Evolutionary conservation across 2,888 invertebrate species (phyloP).

Genomic region (Orthosia cruda): DNA sequence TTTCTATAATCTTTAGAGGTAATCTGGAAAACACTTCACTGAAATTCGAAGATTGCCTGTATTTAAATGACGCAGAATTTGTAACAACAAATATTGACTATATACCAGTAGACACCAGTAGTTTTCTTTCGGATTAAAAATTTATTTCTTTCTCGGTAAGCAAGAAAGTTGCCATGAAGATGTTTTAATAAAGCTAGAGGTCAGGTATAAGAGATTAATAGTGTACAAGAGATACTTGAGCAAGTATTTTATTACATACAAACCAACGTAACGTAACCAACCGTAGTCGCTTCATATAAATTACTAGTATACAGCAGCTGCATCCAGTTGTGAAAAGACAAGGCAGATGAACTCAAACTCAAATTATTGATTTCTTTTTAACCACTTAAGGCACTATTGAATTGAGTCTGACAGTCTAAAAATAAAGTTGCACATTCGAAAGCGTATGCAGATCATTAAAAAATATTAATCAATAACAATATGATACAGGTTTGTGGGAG

Average conservation of each 20-base stretch:
- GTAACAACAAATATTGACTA: neutral
- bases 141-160: neutral
- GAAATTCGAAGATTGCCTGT: neutral
- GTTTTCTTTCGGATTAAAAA: neutral
- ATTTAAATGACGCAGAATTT: no score
- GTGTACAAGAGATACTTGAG: conserved; percentile 24
- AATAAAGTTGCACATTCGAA: no score
- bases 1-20: neutral
- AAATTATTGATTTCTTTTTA: no score
- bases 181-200: conserved; percentile 28
- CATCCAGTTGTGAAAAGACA: no score
- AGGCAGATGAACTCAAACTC: no score
- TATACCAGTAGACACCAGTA: neutral
- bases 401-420: no score
- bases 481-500: no score
- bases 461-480: no score
- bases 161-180: conserved; percentile 7
- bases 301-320: no score
- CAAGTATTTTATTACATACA: conserved; percentile 25
- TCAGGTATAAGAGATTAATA: conserved; percentile 25
- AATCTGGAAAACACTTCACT: neutral
- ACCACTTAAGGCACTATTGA: no score
- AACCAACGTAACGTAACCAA: conserved; percentile 1
- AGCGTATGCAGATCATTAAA: no score
- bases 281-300: no score